Evolutionary conservation across 2,888 invertebrate species (phyloP), one percentile per base, ranked within the genome.

Genomic region (Heliconius cydno): DNA sequence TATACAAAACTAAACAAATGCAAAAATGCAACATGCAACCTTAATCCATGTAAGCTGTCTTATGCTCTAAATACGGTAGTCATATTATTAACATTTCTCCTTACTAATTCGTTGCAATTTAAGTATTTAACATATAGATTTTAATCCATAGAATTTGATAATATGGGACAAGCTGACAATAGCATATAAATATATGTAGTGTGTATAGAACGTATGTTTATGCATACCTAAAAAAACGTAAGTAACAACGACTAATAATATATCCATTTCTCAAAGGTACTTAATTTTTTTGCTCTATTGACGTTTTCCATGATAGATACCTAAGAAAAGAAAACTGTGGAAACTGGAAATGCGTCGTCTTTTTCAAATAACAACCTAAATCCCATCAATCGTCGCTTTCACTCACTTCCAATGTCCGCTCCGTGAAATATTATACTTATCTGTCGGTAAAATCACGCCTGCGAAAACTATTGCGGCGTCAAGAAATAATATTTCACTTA

Each of bases 201-300:
- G 7, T 9, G 22, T 9, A 52, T 52, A 22, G 0, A 22, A 52
- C 9, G 22, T 22, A 52, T 22, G 1, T 52, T 7, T 52, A 52
- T 19, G 52, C 7, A 52, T 19, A 13, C 25, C 22, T 70, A 41
- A 13, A 34, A 1, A 38, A 22, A 68, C n/a, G 10, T n/a, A 52
- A 15, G 22, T 30, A 72, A 72, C 12, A 28, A 34, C 1, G 13
- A 34, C 22, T 34, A 57, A 30, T 34, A 57, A 57, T 84, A 85
- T 87, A 85, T 87, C 89, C 12, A 65, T 75, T 46, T 87, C 85
- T 90, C 90, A 90, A 93, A 94, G 92, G 94, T 92, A 77, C 94
- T 94, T 94, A 94, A 94, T 94, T 94, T 94, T 94, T 93, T 93
- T 30, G 90, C 92, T 88, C 89, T 94, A 92, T 94, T 94, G 93